Evolutionary conservation across 2,113 vertebrate species (phyloP).

Genomic region (Chamaetylas fuelleborni): DNA sequence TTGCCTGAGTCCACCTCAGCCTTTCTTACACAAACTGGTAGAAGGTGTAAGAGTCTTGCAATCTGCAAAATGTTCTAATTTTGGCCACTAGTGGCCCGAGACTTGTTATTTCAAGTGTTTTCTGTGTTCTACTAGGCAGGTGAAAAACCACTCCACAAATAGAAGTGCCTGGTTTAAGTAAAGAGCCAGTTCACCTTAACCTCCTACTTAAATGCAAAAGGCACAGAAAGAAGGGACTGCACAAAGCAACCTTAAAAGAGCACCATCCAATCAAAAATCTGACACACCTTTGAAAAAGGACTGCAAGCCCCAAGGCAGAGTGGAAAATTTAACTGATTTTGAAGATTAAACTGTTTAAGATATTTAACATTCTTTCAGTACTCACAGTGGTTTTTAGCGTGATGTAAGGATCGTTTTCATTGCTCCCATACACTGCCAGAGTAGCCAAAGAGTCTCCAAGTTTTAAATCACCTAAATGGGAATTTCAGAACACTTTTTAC

Average conservation of each 20-base stretch:
- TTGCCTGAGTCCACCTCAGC: not conserved
- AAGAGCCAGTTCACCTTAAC: not conserved
- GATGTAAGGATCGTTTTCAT: slow-evolving; percentile 92
- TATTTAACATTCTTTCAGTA: not conserved
- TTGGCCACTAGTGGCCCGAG: not conserved
- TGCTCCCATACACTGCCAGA: slow-evolving; percentile 87
- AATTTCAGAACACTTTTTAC: not conserved
- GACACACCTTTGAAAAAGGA: not conserved
- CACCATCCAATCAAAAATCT: not conserved
- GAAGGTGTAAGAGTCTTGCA: not conserved
- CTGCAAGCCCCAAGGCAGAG: not conserved
- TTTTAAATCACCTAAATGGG: slow-evolving; percentile 74
- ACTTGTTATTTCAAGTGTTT: not conserved
- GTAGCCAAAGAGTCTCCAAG: slow-evolving; percentile 90
- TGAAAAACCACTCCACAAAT: not conserved
- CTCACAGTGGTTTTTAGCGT: slow-evolving; percentile 93
- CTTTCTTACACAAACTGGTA: not conserved
- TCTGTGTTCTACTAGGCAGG: not conserved
- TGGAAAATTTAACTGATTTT: not conserved
- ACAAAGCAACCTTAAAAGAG: not conserved
- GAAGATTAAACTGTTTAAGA: not conserved
- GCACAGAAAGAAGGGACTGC: not conserved
- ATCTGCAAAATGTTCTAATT: not conserved
- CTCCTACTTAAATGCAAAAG: not conserved
- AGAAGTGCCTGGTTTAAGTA: not conserved